A percentile compares a stretch with the other conserved stretches of the same genome.
Conservation (phyloP, 2,888 invertebrate genomes). For the Andricus curvator region DNA sequence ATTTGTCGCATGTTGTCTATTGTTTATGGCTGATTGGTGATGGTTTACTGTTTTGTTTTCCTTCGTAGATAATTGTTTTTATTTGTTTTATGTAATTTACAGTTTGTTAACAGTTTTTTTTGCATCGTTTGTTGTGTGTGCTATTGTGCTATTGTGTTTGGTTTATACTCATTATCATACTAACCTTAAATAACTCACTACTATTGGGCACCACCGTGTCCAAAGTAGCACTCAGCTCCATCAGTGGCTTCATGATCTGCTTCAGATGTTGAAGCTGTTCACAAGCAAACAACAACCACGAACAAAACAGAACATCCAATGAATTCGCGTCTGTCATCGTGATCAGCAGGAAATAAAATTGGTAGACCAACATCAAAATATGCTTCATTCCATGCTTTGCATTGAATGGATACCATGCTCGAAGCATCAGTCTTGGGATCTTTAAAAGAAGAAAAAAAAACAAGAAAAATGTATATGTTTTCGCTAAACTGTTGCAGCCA, state of each 20-base stretch:
- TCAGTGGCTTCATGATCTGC: conserved; percentile 91
- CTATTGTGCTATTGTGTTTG: too few species aligned
- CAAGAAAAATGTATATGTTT: not conserved
- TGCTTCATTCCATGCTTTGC: conserved; percentile 86
- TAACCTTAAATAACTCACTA: conserved; percentile 77
- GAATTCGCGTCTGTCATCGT: conserved; percentile 82
- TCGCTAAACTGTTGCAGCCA: not conserved
- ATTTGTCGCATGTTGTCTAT: too few species aligned
- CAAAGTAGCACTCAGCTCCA: conserved; percentile 90
- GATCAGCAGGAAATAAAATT: conserved; percentile 85
- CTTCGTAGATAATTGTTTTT: not conserved
- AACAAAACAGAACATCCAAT: conserved; percentile 89
- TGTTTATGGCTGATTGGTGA: not conserved
- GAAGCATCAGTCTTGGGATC: conserved; percentile 86
- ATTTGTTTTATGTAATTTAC: not conserved
- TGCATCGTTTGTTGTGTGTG: not conserved
- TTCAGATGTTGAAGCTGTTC: conserved; percentile 92
- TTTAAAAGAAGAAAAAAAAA: conserved; percentile 49
- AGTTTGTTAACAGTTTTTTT: not conserved
- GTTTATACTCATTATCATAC: not conserved
- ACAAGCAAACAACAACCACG: conserved; percentile 91
- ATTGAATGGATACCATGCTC: conserved; percentile 90
- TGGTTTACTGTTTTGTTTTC: too few species aligned
- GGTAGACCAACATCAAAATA: conserved; percentile 83
- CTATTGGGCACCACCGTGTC: conserved; percentile 85